Conservation (phyloP, 2,113 vertebrate species). For the Scophthalmus maximus region DNA sequence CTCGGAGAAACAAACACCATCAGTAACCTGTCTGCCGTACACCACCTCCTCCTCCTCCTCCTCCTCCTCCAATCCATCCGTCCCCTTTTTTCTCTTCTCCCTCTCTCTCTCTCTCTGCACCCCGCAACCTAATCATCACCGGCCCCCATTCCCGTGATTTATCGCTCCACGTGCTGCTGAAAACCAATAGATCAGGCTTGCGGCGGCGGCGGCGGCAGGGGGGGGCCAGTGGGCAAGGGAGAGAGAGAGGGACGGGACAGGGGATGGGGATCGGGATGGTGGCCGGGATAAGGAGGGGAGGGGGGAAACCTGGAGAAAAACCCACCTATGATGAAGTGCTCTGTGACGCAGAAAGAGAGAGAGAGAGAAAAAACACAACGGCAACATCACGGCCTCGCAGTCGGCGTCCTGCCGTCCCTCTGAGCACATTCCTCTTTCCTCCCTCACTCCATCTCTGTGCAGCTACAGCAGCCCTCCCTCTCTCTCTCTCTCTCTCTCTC, state of each 20-base stretch:
- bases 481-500: too few species aligned
- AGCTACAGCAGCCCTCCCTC: too few species aligned
- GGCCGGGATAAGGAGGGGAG: neutral
- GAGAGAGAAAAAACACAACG: constrained; percentile 60
- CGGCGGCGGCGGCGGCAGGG: too few species aligned
- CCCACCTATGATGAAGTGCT: constrained; percentile 83
- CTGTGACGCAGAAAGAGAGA: constrained; percentile 69
- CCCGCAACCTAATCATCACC: constrained; percentile 80
- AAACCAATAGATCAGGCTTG: constrained; percentile 84
- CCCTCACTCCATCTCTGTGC: constrained; percentile 45
- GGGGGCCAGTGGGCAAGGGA: constrained; percentile 77
- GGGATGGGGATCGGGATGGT: constrained; percentile 51
- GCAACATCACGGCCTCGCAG: constrained; percentile 73
- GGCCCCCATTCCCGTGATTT: constrained; percentile 83
- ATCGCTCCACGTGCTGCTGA: constrained; percentile 69
- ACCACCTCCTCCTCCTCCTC: constrained; percentile 39
- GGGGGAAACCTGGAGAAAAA: constrained; percentile 74
- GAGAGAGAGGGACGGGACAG: constrained; percentile 58
- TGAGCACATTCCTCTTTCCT: constrained; percentile 64
- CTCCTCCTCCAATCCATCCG: constrained; percentile 56
- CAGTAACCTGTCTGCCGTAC: constrained; percentile 81
- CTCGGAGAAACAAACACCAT: constrained; percentile 83
- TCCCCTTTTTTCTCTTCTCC: constrained; percentile 55
- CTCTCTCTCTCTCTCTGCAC: constrained; percentile 52
- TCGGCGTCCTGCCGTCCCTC: constrained; percentile 62